Evolutionary conservation across 2,113 vertebrate species (phyloP).

Genomic region (Neofelis nebulosa): DNA sequence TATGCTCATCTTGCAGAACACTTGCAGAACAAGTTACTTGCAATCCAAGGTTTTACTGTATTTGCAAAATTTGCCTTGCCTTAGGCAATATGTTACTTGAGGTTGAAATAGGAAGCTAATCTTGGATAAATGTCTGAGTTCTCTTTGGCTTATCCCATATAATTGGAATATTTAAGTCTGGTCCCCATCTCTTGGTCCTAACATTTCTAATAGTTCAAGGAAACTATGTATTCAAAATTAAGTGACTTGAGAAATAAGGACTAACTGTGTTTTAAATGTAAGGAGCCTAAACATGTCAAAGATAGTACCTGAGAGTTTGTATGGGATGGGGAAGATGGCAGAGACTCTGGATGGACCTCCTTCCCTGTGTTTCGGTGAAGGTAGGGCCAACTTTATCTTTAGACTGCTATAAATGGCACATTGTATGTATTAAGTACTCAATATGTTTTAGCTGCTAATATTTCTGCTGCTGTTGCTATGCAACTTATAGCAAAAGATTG

Average conservation of each 20-base stretch:
- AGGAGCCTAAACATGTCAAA: neutral
- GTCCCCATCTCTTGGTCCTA: neutral
- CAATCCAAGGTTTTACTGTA: neutral
- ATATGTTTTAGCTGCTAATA: neutral
- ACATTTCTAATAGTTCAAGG: neutral
- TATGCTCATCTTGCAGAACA: no score
- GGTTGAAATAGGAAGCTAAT: neutral
- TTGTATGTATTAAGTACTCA: neutral
- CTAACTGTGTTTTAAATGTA: neutral
- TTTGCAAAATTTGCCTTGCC: neutral
- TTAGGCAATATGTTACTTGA: neutral
- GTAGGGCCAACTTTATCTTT: neutral
- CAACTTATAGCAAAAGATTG: neutral
- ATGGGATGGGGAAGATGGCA: neutral
- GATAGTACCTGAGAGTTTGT: neutral
- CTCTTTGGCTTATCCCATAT: neutral
- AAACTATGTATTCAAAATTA: neutral
- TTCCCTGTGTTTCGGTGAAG: neutral
- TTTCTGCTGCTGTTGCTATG: neutral
- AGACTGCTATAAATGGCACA: neutral
- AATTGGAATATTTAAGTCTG: neutral
- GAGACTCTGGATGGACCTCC: neutral
- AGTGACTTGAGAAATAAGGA: neutral
- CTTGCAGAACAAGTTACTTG: no score
- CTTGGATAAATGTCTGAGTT: neutral